phyloP scores from a whole-genome alignment of 1,140 invertebrate genomes.

The Drosophila elegans region DNA sequence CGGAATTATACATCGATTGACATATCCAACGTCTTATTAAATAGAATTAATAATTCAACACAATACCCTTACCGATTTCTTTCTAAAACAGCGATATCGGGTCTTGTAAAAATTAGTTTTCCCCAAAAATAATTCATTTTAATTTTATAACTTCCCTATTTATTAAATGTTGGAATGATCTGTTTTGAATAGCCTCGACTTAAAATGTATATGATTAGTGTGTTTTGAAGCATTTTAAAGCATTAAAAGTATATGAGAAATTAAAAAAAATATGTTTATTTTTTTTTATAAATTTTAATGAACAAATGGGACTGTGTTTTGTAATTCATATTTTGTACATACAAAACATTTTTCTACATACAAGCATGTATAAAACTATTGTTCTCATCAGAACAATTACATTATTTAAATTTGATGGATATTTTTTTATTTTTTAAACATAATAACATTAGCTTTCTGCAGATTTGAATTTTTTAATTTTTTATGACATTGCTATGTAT shows the following conservation, averaged over 20 bases:
- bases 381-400: slow-evolving; percentile 28
- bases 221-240: too few relatives aligned
- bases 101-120: not conserved
- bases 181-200: too few relatives aligned
- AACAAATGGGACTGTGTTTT: slow-evolving; percentile 2
- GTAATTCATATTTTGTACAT: not conserved
- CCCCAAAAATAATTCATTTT: not conserved
- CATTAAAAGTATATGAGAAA: too few relatives aligned
- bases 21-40: not conserved
- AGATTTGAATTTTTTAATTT: slow-evolving; percentile 21
- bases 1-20: slow-evolving; percentile 2
- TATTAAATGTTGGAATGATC: not conserved
- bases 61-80: not conserved
- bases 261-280: too few relatives aligned
- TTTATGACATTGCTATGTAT: slow-evolving; percentile 17
- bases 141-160: not conserved
- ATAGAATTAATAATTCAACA: not conserved
- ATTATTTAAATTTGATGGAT: slow-evolving; percentile 4
- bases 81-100: not conserved
- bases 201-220: too few relatives aligned
- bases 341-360: slow-evolving; percentile 13
- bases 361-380: slow-evolving; percentile 41
- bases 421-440: slow-evolving; percentile 7
- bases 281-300: too few relatives aligned
- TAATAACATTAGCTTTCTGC: slow-evolving; percentile 31